Evolutionary conservation across 2,888 invertebrate genomes (phyloP).

Genomic region (Melanotus villosus): DNA sequence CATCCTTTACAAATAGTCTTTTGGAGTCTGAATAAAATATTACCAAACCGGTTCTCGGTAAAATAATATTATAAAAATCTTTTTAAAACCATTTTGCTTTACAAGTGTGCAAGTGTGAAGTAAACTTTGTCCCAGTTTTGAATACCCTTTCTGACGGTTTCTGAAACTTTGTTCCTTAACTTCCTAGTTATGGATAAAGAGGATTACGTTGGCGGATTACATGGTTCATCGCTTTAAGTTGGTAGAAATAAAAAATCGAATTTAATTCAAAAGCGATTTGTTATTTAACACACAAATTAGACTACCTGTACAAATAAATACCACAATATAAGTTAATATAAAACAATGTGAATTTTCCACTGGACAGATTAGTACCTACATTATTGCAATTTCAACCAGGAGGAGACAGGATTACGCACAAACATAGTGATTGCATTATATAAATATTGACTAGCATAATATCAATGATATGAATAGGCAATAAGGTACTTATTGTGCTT

Average conservation of each 20-base stretch:
- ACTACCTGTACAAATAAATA: slow-evolving; percentile 69
- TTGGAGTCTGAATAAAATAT: too few species aligned
- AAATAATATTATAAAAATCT: too few species aligned
- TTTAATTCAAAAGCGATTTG: slow-evolving; percentile 66
- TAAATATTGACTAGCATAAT: slow-evolving; percentile 48
- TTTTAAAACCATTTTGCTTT: too few species aligned
- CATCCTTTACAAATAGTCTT: too few species aligned
- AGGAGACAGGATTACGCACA: slow-evolving; percentile 56
- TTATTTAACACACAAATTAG: slow-evolving; percentile 68
- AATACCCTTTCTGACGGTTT: too few species aligned
- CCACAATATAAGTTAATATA: slow-evolving; percentile 58
- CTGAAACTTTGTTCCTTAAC: too few species aligned
- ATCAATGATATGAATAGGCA: slow-evolving; percentile 55
- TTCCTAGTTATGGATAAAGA: too few species aligned
- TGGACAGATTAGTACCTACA: slow-evolving; percentile 65
- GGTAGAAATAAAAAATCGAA: background rate
- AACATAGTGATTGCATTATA: slow-evolving; percentile 46
- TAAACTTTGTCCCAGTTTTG: too few species aligned
- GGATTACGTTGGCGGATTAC: too few species aligned
- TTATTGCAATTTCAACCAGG: slow-evolving; percentile 60
- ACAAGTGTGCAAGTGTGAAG: too few species aligned
- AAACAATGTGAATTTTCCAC: slow-evolving; percentile 68
- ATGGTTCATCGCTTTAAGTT: too few species aligned
- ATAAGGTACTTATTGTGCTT: slow-evolving; percentile 57
- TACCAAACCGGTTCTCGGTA: too few species aligned